Evolutionary conservation across 1,140 invertebrate genomes (phyloP).

Genomic region (Delia radicum): DNA sequence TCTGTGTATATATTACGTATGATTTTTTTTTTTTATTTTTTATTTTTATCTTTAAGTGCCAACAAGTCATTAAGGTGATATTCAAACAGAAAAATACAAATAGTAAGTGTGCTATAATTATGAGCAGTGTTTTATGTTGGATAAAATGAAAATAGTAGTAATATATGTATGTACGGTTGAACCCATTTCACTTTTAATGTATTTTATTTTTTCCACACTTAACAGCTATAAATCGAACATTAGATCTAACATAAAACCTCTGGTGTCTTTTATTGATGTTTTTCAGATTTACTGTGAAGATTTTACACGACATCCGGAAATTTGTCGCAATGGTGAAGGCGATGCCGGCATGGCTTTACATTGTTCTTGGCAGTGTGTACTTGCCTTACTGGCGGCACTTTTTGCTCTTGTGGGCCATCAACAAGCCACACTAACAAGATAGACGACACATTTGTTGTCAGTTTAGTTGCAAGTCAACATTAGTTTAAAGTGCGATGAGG

Average conservation of each 20-base stretch:
- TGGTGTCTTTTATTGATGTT: not conserved
- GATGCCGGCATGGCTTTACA: slow-evolving; percentile 28
- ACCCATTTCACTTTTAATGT: not conserved
- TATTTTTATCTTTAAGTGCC: no score
- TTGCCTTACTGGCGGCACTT: not conserved
- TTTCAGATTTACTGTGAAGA: slow-evolving; percentile 48
- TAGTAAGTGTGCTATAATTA: no score
- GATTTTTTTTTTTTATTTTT: no score
- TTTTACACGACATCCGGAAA: slow-evolving; percentile 42
- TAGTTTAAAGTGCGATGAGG: not conserved
- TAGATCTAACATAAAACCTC: not conserved
- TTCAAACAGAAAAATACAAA: no score
- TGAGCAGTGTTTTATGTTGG: not conserved
- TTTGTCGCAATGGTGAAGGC: slow-evolving; percentile 37
- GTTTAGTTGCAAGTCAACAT: not conserved
- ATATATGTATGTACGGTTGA: no score
- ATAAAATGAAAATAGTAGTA: no score
- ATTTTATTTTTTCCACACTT: not conserved
- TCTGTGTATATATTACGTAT: no score
- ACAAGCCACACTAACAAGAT: slow-evolving; percentile 13
- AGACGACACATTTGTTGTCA: not conserved
- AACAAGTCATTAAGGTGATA: no score
- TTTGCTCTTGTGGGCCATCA: not conserved
- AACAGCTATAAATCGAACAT: not conserved
- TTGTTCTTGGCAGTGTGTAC: not conserved